A percentile compares a stretch with the other conserved stretches of the same genome.
Conservation (phyloP, 1,140 invertebrate genomes). For the Lordiphosa clarofinis region DNA sequence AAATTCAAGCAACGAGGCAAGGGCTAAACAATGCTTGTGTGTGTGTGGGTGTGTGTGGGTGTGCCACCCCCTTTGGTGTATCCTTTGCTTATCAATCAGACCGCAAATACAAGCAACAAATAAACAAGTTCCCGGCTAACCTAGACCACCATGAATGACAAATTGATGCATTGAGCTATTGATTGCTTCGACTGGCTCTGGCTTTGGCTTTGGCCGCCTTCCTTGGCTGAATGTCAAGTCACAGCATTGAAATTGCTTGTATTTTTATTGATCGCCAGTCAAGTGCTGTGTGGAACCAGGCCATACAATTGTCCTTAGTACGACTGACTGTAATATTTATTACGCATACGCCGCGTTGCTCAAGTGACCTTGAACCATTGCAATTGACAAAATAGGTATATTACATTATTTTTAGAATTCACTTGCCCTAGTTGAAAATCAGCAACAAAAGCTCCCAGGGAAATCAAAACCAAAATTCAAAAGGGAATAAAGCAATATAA, state of each 20-base stretch:
- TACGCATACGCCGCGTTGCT: conserved; percentile 68
- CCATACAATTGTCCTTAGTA: conserved; percentile 52
- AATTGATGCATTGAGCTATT: conserved; percentile 72
- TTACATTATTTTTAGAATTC: too few relatives aligned
- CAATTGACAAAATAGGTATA: conserved; percentile 2
- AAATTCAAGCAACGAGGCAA: conserved; percentile 28
- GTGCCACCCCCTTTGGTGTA: neutral
- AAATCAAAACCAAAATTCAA: conserved; percentile 35
- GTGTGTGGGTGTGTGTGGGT: conserved; percentile 5
- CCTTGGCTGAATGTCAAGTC: conserved; percentile 72
- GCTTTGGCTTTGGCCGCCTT: conserved; percentile 38
- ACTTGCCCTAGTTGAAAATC: neutral
- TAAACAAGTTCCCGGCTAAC: conserved; percentile 53
- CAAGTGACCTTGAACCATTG: conserved; percentile 9
- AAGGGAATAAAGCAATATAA: conserved; percentile 50
- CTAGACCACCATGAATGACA: conserved; percentile 36
- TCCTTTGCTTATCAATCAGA: conserved; percentile 55
- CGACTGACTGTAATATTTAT: conserved; percentile 53
- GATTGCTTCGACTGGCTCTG: conserved; percentile 48
- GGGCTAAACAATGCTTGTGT: neutral
- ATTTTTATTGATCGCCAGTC: conserved; percentile 62
- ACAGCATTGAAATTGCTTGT: conserved; percentile 47
- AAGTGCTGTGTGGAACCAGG: conserved; percentile 16
- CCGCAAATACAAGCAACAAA: conserved; percentile 30
- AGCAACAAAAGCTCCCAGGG: conserved; percentile 26